phyloP scores from a whole-genome alignment of 2,797 vertebrate genomes.

The Gouania willdenowi region DNA sequence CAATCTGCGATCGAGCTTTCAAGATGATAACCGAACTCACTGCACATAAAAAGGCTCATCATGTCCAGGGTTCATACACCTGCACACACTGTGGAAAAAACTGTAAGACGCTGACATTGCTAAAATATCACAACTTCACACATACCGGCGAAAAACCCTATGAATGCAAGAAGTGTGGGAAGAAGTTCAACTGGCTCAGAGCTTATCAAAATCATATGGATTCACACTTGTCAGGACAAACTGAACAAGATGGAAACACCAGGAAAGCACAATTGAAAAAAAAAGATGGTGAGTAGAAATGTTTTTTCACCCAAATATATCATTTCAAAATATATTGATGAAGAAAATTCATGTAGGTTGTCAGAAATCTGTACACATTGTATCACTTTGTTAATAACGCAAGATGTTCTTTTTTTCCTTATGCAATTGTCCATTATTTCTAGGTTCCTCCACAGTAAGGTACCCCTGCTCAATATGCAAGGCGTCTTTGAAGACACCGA shows the following conservation, averaged over 20 bases:
- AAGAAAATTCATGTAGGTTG: too few species aligned
- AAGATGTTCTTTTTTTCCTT: not conserved
- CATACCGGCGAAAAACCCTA: conserved; percentile 81
- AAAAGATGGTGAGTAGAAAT: conserved; percentile 58
- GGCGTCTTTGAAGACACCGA: conserved; percentile 68
- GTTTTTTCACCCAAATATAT: too few species aligned
- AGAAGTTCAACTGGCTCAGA: conserved; percentile 75
- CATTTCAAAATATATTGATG: too few species aligned
- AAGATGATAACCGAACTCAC: conserved; percentile 73
- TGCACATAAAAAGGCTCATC: conserved; percentile 76
- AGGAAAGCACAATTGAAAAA: conserved; percentile 40
- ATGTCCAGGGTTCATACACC: conserved; percentile 68
- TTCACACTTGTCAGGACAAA: conserved; percentile 51
- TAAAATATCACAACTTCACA: conserved; percentile 78
- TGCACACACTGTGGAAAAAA: conserved; percentile 78
- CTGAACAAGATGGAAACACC: conserved; percentile 1
- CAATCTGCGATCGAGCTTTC: conserved; percentile 69
- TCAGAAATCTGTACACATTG: not conserved
- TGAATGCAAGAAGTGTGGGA: conserved; percentile 75
- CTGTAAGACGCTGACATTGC: conserved; percentile 78
- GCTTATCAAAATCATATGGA: conserved; percentile 70
- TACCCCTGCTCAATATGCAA: conserved; percentile 71
- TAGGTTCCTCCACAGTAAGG: conserved; percentile 50
- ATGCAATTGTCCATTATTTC: too few species aligned
- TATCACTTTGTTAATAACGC: too few species aligned